Percentiles rank a stretch among this genome's conserved stretches.
Conservation (phyloP, 2,888 invertebrate species). For the Agrochola macilenta region DNA sequence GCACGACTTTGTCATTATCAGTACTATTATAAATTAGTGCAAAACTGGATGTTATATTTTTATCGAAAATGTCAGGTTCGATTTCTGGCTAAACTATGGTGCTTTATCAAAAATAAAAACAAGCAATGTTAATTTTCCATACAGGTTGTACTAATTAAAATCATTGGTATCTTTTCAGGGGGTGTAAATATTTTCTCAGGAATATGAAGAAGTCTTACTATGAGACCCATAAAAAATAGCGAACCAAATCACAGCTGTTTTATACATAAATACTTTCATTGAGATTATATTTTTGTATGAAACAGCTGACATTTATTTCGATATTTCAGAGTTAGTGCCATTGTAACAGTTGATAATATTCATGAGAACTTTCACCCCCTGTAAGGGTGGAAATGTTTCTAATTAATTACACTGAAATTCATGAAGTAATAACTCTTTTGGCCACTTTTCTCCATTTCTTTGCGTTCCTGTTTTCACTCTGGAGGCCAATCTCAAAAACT, state of each 20-base stretch:
- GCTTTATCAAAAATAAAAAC: not conserved
- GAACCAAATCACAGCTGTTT: not conserved
- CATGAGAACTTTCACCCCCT: not conserved
- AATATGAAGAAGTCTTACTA: slow-evolving; percentile 7
- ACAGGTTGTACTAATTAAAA: not conserved
- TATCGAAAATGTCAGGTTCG: not conserved
- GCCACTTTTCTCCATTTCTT: not conserved
- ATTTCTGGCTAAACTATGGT: no score
- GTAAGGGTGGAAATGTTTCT: slow-evolving; percentile 2
- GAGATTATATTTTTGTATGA: not conserved
- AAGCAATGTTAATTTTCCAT: not conserved
- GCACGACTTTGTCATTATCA: not conserved
- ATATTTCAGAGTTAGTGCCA: not conserved
- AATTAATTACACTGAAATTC: not conserved
- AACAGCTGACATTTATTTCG: not conserved
- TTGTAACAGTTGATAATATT: slow-evolving; percentile 13
- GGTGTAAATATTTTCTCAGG: not conserved
- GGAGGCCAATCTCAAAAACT: not conserved
- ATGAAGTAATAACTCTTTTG: not conserved
- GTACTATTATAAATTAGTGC: not conserved
- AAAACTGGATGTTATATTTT: not conserved
- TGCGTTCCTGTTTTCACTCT: not conserved
- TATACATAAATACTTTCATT: not conserved
- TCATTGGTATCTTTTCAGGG: not conserved
- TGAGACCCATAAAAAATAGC: not conserved